Conservation (phyloP, 1,140 invertebrate species). For the Lepidotrigona ventralis region DNA sequence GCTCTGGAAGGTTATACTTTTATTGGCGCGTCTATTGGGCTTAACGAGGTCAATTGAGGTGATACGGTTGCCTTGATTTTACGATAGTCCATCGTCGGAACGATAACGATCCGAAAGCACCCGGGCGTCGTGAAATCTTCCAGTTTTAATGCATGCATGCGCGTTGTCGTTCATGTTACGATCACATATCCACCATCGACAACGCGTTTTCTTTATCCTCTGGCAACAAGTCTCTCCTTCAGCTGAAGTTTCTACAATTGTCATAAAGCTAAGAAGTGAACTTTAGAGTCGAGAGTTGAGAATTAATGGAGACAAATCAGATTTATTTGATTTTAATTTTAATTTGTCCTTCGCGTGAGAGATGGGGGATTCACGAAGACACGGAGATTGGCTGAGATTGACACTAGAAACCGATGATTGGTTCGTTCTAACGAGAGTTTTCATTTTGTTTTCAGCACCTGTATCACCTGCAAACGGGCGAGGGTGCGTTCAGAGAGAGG, state of each 20-base stretch:
- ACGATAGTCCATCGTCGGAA: slow-evolving; percentile 69
- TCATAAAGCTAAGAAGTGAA: no score
- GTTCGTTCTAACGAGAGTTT: slow-evolving; percentile 8
- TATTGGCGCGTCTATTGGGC: slow-evolving; percentile 76
- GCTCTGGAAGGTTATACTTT: slow-evolving; percentile 72
- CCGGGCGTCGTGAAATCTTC: neutral
- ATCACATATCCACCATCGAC: neutral
- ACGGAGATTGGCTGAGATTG: no score
- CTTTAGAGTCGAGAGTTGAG: no score
- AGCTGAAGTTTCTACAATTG: no score
- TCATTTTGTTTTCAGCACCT: slow-evolving; percentile 77
- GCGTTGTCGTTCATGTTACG: neutral
- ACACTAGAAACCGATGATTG: no score
- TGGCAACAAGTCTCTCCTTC: no score
- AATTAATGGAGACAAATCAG: no score
- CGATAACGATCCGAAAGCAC: slow-evolving; percentile 64
- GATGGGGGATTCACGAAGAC: no score
- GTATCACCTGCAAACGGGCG: slow-evolving; percentile 78
- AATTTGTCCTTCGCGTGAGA: no score
- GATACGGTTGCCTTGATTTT: slow-evolving; percentile 76
- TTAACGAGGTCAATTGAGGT: slow-evolving; percentile 78
- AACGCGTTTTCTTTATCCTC: no score
- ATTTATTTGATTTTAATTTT: no score
- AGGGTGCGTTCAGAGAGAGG: slow-evolving; percentile 76
- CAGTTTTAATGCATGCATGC: neutral